Evolutionary conservation across 2,797 vertebrate genomes (phyloP), one percentile per base, ranked within the genome.

Genomic region (Huso huso): DNA sequence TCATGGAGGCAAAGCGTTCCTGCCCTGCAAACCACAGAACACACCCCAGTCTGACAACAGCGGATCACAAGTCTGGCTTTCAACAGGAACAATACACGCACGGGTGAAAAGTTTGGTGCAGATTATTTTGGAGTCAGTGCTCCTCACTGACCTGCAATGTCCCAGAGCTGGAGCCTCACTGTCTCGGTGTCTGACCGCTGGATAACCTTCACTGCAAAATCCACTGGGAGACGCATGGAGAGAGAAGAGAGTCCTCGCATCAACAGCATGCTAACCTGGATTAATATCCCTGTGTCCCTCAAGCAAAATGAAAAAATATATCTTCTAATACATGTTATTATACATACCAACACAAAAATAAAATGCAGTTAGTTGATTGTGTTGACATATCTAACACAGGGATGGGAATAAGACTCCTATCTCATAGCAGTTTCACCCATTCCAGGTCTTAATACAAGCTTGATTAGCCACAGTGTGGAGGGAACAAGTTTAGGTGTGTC

Each of bases 1-100:
- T 94, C 93, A 95, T 94, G 51, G 93, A 94, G 0, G 92, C 91
- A 81, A 94, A 94, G 1, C 92, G 86, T 62, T 95, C 93, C 73
- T 95, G 93, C 18, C 91, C 92, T 93, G 73, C 37, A 8, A 6
- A 62, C 6, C 37, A 62, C 60, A 18, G 13, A 61, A 4, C 4
- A 5, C 6, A 61, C 13, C 8, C 13, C 13, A 48, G 18, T 10
- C 6, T 61, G 60, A 7, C 37, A 37, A 18, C 15, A 18, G 15
- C 15, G 15, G 15, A 63, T 7, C 8, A 63, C 11, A 1, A 6
- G 7, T 51, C 48, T 13, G 7, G 6, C 13, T 64, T 4, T 13
- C 50, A 49, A 51, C 9, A 51, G 10, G 8, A 11, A 37, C 6
- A 4, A 58, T 6, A 10, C 4, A 10, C 48, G 15, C 3, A n/a